Evolutionary conservation across 1,140 invertebrate species (phyloP), one percentile per base, ranked within the genome.

Genomic region (Leptinotarsa defecta): DNA sequence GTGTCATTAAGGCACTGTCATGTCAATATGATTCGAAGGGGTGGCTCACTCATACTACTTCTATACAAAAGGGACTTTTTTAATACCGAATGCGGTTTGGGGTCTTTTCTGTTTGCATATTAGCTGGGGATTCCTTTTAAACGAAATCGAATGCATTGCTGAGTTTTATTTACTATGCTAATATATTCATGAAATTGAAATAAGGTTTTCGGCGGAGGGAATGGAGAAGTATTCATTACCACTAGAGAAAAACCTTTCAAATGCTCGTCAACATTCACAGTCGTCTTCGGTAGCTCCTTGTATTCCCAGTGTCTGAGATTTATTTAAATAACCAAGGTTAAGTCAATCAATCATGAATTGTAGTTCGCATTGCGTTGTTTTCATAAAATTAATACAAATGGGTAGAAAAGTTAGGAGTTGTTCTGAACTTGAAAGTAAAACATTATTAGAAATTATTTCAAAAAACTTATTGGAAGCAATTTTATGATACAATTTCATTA

Each of bases 1-100:
- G 77, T 81, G 81, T 83, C 81, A 84, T 83, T 84, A 83, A 84
- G 84, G 81, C 79, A 74, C 83, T 83, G 83, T 85, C 84, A 85
- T 84, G 84, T 85, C 83, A 84, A 84, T 85, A 85, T 84, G 83
- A 84, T 83, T 81, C 78, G 79, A 81, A 80, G 82, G 83, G 82
- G 82, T 84, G 79, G 81, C 76, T 76, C 78, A 69, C 72, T 77
- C 76, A 76, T 71, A 75, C 64, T 70, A 43, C 77, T 78, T 79
- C 77, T 78, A 79, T 81, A 83, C 84, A 83, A 85, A 81, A 83
- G 83, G 81, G 83, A 84, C 77, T 84, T 84, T 84, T 84, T 83
- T 82, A 81, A 82, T 82, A 79, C 80, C 78, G 76, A 78, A 77
- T 81, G 82, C 76, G 81, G 81, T 83, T 81, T 81, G 77, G 76